phyloP scores from a whole-genome alignment of 1,140 invertebrate genomes.

The Eriocheir sinensis region DNA sequence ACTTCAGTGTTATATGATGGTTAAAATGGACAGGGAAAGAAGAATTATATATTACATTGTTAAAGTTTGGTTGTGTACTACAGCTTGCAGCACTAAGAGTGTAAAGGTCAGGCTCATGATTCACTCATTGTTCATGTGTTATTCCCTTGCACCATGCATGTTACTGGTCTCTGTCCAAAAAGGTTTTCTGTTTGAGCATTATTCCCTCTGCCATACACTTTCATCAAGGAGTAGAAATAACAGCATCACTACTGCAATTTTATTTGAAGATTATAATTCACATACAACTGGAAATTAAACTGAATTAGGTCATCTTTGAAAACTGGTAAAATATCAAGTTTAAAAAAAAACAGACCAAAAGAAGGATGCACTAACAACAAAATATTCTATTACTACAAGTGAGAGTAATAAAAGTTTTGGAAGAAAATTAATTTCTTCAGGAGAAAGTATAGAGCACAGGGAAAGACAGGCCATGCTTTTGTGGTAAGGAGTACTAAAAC shows the following conservation, averaged over 20 bases:
- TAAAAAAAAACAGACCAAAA: neutral
- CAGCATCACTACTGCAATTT: constrained; percentile 29
- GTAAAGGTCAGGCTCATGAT: neutral
- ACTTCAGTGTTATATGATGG: neutral
- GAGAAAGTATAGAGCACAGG: constrained; percentile 13
- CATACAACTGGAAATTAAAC: constrained; percentile 3
- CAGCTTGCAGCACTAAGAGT: neutral
- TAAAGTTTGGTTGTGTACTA: no score
- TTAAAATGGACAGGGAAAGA: neutral
- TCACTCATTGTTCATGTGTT: neutral
- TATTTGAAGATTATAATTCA: constrained; percentile 34
- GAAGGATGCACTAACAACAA: neutral
- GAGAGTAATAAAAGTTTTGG: neutral
- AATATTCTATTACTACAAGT: neutral
- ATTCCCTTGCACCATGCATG: neutral
- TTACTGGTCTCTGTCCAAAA: neutral
- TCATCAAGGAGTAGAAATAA: constrained; percentile 40
- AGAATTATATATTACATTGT: no score
- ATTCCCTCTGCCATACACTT: constrained; percentile 57
- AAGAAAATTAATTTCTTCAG: constrained; percentile 4
- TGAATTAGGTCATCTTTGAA: neutral
- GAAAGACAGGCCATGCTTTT: neutral
- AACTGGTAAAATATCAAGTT: neutral
- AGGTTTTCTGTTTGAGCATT: neutral
- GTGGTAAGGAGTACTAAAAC: neutral